A percentile compares a stretch with the other conserved stretches of the same genome.
Conservation (phyloP, 2,888 invertebrate genomes). For the Dendrolimus houi region DNA sequence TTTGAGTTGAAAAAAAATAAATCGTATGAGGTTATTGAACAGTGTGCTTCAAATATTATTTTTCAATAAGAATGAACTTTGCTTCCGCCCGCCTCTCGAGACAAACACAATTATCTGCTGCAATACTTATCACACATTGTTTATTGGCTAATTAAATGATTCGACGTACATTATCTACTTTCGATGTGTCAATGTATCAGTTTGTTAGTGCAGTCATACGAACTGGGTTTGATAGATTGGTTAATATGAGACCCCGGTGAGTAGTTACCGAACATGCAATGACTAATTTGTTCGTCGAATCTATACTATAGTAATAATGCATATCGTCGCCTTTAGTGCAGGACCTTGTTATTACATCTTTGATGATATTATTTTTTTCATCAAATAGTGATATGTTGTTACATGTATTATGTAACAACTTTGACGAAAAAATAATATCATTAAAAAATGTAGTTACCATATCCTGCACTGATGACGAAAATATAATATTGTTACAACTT, state of each 20-base stretch:
- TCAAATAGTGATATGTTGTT: no score
- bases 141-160: conserved; percentile 31
- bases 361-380: no score
- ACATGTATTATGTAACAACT: no score
- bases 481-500: no score
- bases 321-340: no score
- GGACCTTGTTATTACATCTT: no score
- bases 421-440: no score
- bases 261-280: conserved; percentile 14
- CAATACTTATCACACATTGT: conserved; percentile 27
- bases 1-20: no score
- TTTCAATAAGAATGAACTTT: conserved; percentile 14
- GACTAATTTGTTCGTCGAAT: conserved; percentile 22
- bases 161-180: conserved; percentile 16
- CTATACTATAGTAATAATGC: conserved; percentile 2
- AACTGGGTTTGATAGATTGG: conserved; percentile 35
- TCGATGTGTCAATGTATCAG: conserved; percentile 16
- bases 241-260: conserved; percentile 34
- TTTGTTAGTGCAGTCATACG: conserved; percentile 15
- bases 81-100: conserved; percentile 15
- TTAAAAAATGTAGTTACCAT: no score
- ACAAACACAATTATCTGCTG: conserved; percentile 14
- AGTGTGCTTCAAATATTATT: neutral
- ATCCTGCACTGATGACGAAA: no score
- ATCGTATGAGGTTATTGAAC: no score